phyloP scores from a whole-genome alignment of 2,888 invertebrate species.

The Rotaria magnacalcarata region DNA sequence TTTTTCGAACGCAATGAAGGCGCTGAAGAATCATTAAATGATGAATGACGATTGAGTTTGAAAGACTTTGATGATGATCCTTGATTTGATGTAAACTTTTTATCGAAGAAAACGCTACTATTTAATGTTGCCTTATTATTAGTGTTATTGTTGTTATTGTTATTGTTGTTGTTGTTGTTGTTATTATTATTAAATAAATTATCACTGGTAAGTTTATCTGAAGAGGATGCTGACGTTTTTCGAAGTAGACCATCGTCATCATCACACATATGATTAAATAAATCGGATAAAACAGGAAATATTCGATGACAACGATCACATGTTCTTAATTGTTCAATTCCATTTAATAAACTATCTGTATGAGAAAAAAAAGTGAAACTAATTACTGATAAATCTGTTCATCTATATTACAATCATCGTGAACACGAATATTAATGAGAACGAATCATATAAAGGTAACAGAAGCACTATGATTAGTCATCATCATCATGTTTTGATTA shows the following conservation, averaged over 20 bases:
- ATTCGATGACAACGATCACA: background rate
- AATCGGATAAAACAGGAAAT: conserved; percentile 19
- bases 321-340: background rate
- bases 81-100: background rate
- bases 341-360: background rate
- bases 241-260: background rate
- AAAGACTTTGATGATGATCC: background rate
- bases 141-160: background rate
- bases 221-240: background rate
- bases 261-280: conserved; percentile 28
- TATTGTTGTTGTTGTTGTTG: background rate
- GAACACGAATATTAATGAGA: no score
- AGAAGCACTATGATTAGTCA: no score
- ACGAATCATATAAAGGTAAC: no score
- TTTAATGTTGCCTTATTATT: background rate
- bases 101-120: background rate
- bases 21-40: background rate
- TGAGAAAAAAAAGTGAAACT: background rate
- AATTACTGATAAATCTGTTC: no score
- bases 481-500: no score
- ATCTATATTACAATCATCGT: background rate
- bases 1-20: background rate
- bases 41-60: conserved; percentile 28
- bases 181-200: background rate
- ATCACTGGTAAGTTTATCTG: background rate